Evolutionary conservation across 1,140 invertebrate species (phyloP).

Genomic region (Pseudomyrmex concolor): DNA sequence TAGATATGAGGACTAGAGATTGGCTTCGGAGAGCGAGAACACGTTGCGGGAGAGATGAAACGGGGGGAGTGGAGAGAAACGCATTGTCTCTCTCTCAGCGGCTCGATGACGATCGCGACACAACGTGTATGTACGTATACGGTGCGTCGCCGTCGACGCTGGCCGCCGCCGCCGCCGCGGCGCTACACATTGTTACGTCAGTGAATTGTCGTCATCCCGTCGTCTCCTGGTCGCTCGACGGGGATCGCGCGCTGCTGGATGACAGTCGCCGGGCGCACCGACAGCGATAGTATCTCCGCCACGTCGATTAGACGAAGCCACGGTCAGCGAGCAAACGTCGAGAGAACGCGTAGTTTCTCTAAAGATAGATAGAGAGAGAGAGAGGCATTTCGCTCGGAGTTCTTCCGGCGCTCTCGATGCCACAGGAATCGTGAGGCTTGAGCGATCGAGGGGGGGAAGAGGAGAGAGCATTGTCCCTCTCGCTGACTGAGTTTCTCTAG

Average conservation of each 20-base stretch:
- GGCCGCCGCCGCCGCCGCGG: slow-evolving; percentile 16
- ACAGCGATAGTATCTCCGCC: slow-evolving; percentile 67
- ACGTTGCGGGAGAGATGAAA: slow-evolving; percentile 22
- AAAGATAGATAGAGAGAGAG: slow-evolving; percentile 24
- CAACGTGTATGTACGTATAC: slow-evolving; percentile 18
- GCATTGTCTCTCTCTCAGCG: slow-evolving; percentile 67
- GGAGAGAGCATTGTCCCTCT: slow-evolving; percentile 62
- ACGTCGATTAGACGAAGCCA: slow-evolving; percentile 70
- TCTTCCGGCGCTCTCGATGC: slow-evolving; percentile 59
- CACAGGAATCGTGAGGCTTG: slow-evolving; percentile 41
- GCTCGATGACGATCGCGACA: slow-evolving; percentile 66
- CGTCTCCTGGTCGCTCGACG: slow-evolving; percentile 47
- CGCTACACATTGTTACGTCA: slow-evolving; percentile 59
- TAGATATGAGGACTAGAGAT: slow-evolving; percentile 55
- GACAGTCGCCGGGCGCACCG: slow-evolving; percentile 57
- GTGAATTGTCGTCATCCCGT: slow-evolving; percentile 60
- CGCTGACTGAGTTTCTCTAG: slow-evolving; percentile 47
- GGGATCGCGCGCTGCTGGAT: slow-evolving; percentile 66
- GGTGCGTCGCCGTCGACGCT: slow-evolving; percentile 6
- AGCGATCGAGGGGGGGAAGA: slow-evolving; percentile 26
- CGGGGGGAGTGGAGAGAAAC: slow-evolving; percentile 58
- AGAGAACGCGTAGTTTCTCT: slow-evolving; percentile 49
- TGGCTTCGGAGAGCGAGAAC: slow-evolving; percentile 50
- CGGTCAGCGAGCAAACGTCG: slow-evolving; percentile 52
- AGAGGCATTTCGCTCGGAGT: slow-evolving; percentile 34